Evolutionary conservation across 2,113 vertebrate species (phyloP), one percentile per base, ranked within the genome.

Genomic region (Dromas ardeola): DNA sequence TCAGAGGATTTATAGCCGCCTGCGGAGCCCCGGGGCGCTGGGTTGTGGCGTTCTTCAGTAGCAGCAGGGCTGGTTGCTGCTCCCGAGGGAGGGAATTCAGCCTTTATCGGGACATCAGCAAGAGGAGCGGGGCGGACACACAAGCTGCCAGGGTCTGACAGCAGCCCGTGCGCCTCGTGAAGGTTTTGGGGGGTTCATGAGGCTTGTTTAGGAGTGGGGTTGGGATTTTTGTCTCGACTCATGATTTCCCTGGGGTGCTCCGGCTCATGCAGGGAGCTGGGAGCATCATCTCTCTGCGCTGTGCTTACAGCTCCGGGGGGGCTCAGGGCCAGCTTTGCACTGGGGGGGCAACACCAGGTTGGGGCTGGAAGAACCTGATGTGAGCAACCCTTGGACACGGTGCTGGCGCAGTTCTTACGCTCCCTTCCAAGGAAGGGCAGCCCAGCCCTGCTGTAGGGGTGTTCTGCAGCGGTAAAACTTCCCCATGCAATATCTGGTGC

Each of bases 141-240:
- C 26, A 12, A 32, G 34, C 43, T 47, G 53, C 38, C 20, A 72
- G 73, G 36, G 38, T 43, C 55, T 34, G 63, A n/a, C 23, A 34
- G n/a, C 56, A 47, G 50, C 70, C 38, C 2, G 0, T 27, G 52
- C 0, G 0, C 40, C 93, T n/a, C 0, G 5, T 5, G 52, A 27
- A 49, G 70, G 45, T 50, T 62, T 45, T 19, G 43, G 23, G 34
- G 42, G 42, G 78, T 65, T 11, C 76, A 32, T 0, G 19, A 32
- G 22, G 53, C 22, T 67, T 34, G 2, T 67, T n/a, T 30, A 29
- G 65, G 69, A 34, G 52, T 2, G 8, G 23, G 9, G 9, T 4
- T 34, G 38, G 62, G 66, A 27, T 61, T 67, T 71, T 62, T 50
- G 16, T 7, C 36, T 25, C 2, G 1, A 18, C 22, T 55, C 15